Evolutionary conservation across 2,888 invertebrate genomes (phyloP).

Genomic region (Drosophila mimetica): DNA sequence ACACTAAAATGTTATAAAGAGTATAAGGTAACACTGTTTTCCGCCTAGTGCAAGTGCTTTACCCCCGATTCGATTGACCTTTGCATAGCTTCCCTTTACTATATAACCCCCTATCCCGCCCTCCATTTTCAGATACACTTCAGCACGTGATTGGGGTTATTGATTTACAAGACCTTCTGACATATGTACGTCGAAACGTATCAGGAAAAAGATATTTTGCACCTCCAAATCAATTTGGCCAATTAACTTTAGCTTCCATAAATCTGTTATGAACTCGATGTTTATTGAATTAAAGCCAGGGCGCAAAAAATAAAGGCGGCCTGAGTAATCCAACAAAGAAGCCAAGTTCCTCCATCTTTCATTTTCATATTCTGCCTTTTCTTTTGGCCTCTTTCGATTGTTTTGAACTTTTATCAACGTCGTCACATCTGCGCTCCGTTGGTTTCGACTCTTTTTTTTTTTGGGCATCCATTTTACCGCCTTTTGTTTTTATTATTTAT

Average conservation of each 20-base stretch:
- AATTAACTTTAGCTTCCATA: conserved; percentile 59
- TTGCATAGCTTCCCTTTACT: neutral
- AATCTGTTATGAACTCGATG: conserved; percentile 50
- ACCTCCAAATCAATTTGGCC: conserved; percentile 49
- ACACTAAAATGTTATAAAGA: too few relatives aligned
- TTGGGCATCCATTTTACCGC: neutral
- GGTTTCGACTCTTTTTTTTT: conserved; percentile 7
- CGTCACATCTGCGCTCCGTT: conserved; percentile 8
- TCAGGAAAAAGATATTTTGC: conserved; percentile 17
- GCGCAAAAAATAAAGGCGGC: neutral
- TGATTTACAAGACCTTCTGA: conserved; percentile 6
- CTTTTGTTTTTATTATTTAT: conserved; percentile 1
- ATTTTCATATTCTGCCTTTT: neutral
- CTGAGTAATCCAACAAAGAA: neutral
- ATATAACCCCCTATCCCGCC: neutral
- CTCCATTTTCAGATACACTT: too few relatives aligned
- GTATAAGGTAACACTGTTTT: too few relatives aligned
- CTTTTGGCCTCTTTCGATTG: conserved; percentile 31
- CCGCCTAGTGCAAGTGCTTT: neutral
- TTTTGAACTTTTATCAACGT: conserved; percentile 17
- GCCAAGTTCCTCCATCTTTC: neutral
- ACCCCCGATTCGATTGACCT: conserved; percentile 3
- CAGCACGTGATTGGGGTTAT: conserved; percentile 21
- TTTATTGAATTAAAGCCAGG: conserved; percentile 13
- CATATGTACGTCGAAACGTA: neutral